Base-by-base conservation (phyloP, 1,140 invertebrate species). In the Scylla paramamosain region DNA sequence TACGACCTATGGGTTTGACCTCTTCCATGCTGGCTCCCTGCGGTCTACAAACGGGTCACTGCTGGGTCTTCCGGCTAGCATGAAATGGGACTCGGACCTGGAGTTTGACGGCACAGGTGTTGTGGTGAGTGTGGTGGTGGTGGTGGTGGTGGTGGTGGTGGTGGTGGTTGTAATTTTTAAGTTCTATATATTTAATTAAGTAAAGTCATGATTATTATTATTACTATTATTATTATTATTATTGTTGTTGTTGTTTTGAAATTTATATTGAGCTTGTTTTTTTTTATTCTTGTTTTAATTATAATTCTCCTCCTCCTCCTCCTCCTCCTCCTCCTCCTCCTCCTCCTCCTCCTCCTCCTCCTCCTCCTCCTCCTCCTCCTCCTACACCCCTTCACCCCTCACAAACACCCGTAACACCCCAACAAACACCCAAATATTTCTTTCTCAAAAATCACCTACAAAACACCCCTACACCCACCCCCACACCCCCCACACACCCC, bases 1-100 rank as follows among this genome's bases (percentile, higher is more conserved):
- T 25, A 92, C 84, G 25, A 48, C 8, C 28, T 95, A 92, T 89
- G 94, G 94, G 4, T 95, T 92, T 48, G 94, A 95, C 32, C 32
- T 89, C 31, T 95, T 92, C 91, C 83, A 46, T 88, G 94, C 94
- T 16, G 94, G 94, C 7, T 77, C 94, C 14, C 52, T 52, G 25
- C 12, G n/a, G 46, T 31, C 88, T 10, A 28, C 4, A 7, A n/a
- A 48, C 4, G 91, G 91, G 28, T 84, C 91, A 10, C 86, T 93
- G 14, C 25, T 95, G 4, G 94, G 94, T 20, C n/a, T 95, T 10
- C 94, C 94, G 29, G 14, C 45, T 8, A 95, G 87, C 46, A 67
- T 93, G n/a, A 39, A 82, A 6, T 95, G 88, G 67, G 28, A 31
- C 20, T 4, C n/a, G 0, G 8, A 46, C 0, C 48, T 86, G n/a